These are phyloP conservation scores for Chrysolina haemoptera DNA, from an alignment of 2,888 invertebrate genomes.

Conservation along the genomic window DNA sequence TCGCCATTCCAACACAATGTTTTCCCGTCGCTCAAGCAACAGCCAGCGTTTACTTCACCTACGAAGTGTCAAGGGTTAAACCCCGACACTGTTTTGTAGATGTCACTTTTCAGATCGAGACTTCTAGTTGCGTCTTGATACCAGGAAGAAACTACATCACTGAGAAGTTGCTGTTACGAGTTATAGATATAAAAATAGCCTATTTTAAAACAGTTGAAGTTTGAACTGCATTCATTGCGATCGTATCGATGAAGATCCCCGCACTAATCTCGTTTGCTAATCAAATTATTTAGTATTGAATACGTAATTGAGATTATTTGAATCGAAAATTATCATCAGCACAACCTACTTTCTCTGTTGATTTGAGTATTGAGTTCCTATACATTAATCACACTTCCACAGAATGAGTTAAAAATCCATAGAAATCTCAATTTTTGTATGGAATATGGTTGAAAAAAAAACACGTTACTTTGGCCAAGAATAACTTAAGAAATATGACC, in stretches of 20 bases:
- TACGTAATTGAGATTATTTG: no score
- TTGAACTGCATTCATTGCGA: no score
- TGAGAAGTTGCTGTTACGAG: constrained; percentile 37
- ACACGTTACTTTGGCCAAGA: no score
- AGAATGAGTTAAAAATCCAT: no score
- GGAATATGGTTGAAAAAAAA: no score
- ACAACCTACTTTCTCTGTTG: no score
- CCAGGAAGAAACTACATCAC: constrained; percentile 34
- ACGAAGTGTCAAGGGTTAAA: constrained; percentile 47
- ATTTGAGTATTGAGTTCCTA: no score
- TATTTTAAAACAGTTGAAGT: constrained; percentile 23
- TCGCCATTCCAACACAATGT: constrained; percentile 47
- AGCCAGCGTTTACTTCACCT: constrained; percentile 46
- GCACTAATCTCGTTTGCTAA: neutral
- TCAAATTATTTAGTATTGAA: no score
- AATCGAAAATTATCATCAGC: no score
- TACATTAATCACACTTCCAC: no score
- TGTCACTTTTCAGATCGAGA: constrained; percentile 40
- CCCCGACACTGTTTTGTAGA: constrained; percentile 45
- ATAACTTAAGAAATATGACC: no score
- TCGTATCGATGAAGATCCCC: neutral
- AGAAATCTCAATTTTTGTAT: no score
- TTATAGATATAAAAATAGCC: constrained; percentile 29
- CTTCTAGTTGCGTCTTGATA: constrained; percentile 11
- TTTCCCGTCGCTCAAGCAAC: constrained; percentile 52